These are phyloP conservation scores for Hyles lineata DNA, from an alignment of 2,888 invertebrate genomes.

Conservation along the genomic window DNA sequence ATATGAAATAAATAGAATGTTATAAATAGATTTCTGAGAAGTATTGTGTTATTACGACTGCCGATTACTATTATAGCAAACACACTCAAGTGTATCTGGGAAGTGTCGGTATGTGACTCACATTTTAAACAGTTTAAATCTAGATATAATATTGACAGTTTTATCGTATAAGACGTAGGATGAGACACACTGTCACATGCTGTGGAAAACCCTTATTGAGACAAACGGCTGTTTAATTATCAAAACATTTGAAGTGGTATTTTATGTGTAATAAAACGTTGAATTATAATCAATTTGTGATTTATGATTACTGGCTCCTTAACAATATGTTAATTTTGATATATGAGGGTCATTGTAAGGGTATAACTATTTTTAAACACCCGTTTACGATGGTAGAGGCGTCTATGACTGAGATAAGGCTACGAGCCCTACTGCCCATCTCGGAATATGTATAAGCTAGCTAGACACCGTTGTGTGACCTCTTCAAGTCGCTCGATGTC, in stretches of 20 bases:
- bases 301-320: too few species aligned
- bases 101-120: background rate
- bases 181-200: background rate
- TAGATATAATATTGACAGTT: constrained; percentile 3
- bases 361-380: too few species aligned
- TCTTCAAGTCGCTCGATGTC: too few species aligned
- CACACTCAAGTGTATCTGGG: background rate
- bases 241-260: background rate
- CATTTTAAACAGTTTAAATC: background rate
- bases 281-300: background rate
- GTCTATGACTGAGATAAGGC: too few species aligned
- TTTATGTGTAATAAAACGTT: background rate
- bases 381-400: too few species aligned
- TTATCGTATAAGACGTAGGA: background rate
- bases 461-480: too few species aligned
- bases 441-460: too few species aligned
- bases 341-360: too few species aligned
- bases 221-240: background rate
- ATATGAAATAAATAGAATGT: too few species aligned
- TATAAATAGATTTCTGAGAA: background rate
- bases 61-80: background rate
- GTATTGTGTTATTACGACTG: background rate
- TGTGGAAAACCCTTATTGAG: background rate
- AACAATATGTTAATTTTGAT: too few species aligned
- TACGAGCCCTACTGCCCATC: too few species aligned